Evolutionary conservation across 92 coral and sea anemone species (phyloP), one percentile per base, ranked within the genome.

Genomic region (Bergia sp.): DNA sequence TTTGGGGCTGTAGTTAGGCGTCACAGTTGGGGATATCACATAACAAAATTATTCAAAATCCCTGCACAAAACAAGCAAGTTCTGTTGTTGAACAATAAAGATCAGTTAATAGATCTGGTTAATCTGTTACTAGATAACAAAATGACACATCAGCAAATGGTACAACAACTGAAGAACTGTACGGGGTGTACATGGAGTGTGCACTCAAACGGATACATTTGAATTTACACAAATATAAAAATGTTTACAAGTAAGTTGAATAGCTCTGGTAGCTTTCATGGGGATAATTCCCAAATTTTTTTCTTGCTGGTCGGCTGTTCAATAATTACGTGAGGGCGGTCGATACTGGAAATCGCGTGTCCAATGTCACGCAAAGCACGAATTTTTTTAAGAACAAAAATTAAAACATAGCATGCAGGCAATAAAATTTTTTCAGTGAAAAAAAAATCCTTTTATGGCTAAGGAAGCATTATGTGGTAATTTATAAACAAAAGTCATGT

Each of bases 11-110:
- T 72, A n/a, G 67, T 84, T 76, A 66, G 49, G 40, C 80, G 45
- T 39, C 80, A 41, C 13, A 41, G 37, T 39, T 15, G 66, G 42
- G 79, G 43, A 84, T 74, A 84, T 84, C 87, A 71, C 87, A 73
- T 84, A 69, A 50, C 87, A 71, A 4, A 71, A 44, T 36, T 45
- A 21, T 36, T 18, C 16, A 23, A 47, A 79, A 79, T 79, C 50
- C 65, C 83, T 82, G 39, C 50, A 45, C 78, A 53, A 84, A 71
- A 84, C 87, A 84, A 84, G 74, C 74, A 79, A 37, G 42, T 74
- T 55, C 87, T 84, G 87, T 84, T 84, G 87, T 71, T 44, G 78
- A 82, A 82, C 87, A 69, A 71, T 69, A 77, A 66, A 66, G 76
- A 82, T 82, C 86, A 82, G 76, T 82, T 21, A 49, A 23, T 50